phyloP scores from a whole-genome alignment of 2,888 invertebrate genomes.

The Ptycholaimellus sp. region DNA sequence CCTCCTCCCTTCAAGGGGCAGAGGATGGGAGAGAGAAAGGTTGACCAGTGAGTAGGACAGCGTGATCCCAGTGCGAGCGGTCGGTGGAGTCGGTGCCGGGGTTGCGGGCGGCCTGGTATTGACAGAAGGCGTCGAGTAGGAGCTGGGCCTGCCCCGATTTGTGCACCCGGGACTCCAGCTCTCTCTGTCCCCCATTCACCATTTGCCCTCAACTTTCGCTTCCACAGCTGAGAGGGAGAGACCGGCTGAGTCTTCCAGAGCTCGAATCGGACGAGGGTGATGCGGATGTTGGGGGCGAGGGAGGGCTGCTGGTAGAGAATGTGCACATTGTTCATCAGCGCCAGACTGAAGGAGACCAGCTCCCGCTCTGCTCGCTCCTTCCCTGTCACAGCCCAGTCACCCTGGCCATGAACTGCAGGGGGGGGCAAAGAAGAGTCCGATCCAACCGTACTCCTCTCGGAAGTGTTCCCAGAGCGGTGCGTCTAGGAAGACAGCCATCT shows the following conservation, averaged over 20 bases:
- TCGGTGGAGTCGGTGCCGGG: constrained; percentile 23
- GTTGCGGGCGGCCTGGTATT: constrained; percentile 21
- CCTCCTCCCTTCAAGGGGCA: neutral
- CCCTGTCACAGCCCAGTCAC: too few relatives aligned
- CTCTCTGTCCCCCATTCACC: too few relatives aligned
- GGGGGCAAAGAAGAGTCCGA: neutral
- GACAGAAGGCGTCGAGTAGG: constrained; percentile 21
- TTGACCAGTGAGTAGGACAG: constrained; percentile 19
- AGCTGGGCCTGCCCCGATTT: constrained; percentile 24
- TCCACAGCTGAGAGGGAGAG: constrained; percentile 1
- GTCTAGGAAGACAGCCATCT: constrained; percentile 21
- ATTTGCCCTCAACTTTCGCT: neutral
- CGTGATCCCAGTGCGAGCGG: constrained; percentile 24
- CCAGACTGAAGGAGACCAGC: constrained; percentile 21
- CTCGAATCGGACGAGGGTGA: constrained; percentile 22
- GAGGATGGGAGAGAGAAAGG: too few relatives aligned
- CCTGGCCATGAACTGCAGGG: too few relatives aligned
- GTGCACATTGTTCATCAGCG: constrained; percentile 23
- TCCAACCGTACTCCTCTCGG: neutral
- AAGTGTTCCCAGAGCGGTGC: constrained; percentile 22
- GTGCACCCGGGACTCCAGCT: constrained; percentile 16
- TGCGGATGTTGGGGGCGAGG: constrained; percentile 19
- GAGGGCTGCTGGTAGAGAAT: constrained; percentile 20
- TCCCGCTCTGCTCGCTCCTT: constrained; percentile 23
- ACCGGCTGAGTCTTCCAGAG: constrained; percentile 24